Conservation (phyloP, 2,113 vertebrate genomes). For the Cyphotilapia sp. region DNA sequence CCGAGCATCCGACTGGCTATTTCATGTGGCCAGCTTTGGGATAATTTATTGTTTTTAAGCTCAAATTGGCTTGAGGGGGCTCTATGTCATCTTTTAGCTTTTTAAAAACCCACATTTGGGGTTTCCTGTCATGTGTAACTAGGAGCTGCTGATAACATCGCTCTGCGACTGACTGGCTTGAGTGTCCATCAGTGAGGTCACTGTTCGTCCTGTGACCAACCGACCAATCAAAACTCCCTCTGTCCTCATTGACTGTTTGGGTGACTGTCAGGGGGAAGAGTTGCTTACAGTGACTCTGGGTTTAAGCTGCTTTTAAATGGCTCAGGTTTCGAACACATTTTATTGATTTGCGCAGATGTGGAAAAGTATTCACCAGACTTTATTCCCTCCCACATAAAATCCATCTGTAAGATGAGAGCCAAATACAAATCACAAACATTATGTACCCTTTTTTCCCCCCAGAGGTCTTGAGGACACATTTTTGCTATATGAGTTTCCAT, state of each 20-base stretch:
- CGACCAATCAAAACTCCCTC: not conserved
- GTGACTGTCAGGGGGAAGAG: not conserved
- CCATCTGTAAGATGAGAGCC: not conserved
- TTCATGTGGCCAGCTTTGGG: accelerated
- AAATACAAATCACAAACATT: not conserved
- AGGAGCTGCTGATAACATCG: not conserved
- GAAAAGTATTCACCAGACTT: not conserved
- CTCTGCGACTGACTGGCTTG: not conserved
- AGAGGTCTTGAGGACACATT: not conserved
- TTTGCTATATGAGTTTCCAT: not conserved
- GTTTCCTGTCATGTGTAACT: not conserved
- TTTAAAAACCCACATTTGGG: not conserved
- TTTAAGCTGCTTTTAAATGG: not conserved
- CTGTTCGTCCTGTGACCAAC: not conserved
- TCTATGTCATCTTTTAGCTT: accelerated
- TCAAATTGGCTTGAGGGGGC: not conserved
- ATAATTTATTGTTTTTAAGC: not conserved
- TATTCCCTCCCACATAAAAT: not conserved
- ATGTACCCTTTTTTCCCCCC: not conserved
- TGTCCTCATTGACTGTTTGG: not conserved
- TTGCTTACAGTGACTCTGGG: not conserved
- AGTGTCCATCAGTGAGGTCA: not conserved
- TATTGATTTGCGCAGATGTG: not conserved
- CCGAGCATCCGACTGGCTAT: accelerated
- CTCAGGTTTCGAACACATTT: not conserved